Base-by-base conservation (phyloP, 2,888 invertebrate species). In the Chrysolina oricalcia region DNA sequence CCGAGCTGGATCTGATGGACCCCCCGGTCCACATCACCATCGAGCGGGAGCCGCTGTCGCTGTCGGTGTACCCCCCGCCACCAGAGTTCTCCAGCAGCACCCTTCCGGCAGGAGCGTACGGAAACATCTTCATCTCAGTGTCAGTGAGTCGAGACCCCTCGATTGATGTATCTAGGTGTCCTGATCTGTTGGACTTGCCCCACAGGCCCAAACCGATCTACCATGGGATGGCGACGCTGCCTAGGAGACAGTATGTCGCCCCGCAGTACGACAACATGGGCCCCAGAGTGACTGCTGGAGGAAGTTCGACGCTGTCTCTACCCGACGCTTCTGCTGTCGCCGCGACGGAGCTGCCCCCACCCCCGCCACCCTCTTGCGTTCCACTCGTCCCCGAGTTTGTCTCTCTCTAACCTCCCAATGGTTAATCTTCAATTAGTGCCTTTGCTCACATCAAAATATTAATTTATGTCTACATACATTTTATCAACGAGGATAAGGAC, bases 231-330 rank as follows among this genome's bases (percentile, higher is more conserved):
- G 90, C 85, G 81, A 89, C 87, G 84, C 86, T 86, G 85, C 89
- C 86, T 76, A 87, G 86, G 83, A 86, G 90, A 75, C 88, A 85
- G 15, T 72, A 87, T 77, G 83, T 87, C 74, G 65, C 77, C 88
- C 87, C 86, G 84, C 91, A 89, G 86, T 96, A 97, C 88, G 97
- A 97, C 89, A 96, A 96, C 89, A 95, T 96, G 94, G 96, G 96
- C 9, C 95, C 96, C 70, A 91, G 96, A 80, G 95, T 96, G 69
- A 97, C 96, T 11, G 96, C 96, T 46, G 95, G 95, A 78, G 97
- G 97, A 65, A 96, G 95, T 87, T 96, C 96, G 10, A 95, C 95
- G 35, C 93, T 96, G 87, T 96, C 96, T 40, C 90, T 97, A 80
- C 95, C 95, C 78, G 95, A 93, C 84, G 91, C 91, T 80, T 89